Percentiles rank a stretch among this genome's conserved stretches.
These are phyloP conservation scores for Eueides isabella DNA, from an alignment of 1,140 invertebrate genomes.

Conservation along the genomic window DNA sequence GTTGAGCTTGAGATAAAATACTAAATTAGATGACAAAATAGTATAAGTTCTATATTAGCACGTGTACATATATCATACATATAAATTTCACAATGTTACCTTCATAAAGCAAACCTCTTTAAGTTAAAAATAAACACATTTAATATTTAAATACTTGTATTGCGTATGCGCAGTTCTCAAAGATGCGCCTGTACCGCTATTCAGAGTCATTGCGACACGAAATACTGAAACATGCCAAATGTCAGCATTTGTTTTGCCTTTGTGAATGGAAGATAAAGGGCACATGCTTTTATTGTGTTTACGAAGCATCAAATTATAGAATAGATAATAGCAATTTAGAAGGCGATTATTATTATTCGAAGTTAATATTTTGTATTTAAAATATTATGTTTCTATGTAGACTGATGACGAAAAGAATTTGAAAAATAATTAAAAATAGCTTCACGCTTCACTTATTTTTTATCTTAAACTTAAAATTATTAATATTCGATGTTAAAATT, in stretches of 20 bases:
- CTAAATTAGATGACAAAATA: background rate
- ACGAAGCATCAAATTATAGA: background rate
- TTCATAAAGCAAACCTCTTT: background rate
- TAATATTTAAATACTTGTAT: background rate
- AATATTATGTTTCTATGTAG: too few species aligned
- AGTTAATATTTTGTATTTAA: too few species aligned
- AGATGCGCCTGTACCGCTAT: slow-evolving; percentile 20
- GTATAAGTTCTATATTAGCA: background rate
- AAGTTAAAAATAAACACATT: background rate
- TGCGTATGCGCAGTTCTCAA: slow-evolving; percentile 1
- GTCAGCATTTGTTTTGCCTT: slow-evolving; percentile 42
- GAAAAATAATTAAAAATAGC: too few species aligned
- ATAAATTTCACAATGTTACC: background rate
- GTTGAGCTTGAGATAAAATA: too few species aligned
- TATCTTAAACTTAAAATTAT: background rate
- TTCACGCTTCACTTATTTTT: too few species aligned
- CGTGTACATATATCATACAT: background rate
- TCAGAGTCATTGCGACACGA: slow-evolving; percentile 32
- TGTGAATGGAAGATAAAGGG: slow-evolving; percentile 37
- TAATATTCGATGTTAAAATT: background rate
- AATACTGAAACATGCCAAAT: slow-evolving; percentile 38
- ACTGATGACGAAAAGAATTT: too few species aligned
- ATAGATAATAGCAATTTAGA: too few species aligned
- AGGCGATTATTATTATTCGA: background rate
- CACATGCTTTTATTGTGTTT: slow-evolving; percentile 23